Conservation (phyloP, 1,140 invertebrate genomes). For the Adelges cooleyi region DNA sequence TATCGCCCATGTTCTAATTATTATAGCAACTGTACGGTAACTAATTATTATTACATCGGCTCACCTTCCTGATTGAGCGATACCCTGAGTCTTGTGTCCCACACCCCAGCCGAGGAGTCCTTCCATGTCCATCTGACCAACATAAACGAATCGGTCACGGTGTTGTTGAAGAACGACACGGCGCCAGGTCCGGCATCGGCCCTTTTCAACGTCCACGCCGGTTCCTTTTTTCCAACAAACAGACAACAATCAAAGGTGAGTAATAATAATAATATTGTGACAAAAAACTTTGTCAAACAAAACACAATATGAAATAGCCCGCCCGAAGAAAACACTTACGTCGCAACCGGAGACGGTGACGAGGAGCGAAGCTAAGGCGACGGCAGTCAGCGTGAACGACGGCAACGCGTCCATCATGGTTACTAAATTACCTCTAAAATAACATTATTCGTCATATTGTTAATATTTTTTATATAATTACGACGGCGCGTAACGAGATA, state of each 20-base stretch:
- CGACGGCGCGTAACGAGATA: background rate
- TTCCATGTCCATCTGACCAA: constrained; percentile 7
- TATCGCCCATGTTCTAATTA: too few relatives aligned
- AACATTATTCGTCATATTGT: background rate
- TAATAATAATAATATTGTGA: too few relatives aligned
- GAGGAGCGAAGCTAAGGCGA: background rate
- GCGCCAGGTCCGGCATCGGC: background rate
- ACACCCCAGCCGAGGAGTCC: background rate
- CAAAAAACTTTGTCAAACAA: too few relatives aligned
- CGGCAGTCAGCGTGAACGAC: background rate
- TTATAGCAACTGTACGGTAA: too few relatives aligned
- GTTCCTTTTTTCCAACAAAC: too few relatives aligned
- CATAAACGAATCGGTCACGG: background rate
- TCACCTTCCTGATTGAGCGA: constrained; percentile 2
- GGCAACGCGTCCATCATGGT: background rate
- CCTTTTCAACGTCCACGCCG: constrained; percentile 1
- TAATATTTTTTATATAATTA: background rate
- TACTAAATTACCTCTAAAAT: background rate
- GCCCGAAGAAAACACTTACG: too few relatives aligned
- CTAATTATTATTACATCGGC: too few relatives aligned
- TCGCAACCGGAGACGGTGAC: background rate
- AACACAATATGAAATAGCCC: too few relatives aligned
- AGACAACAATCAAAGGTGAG: too few relatives aligned
- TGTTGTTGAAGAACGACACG: constrained; percentile 15
- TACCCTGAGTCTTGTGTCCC: constrained; percentile 3